phyloP scores from a whole-genome alignment of 2,888 invertebrate genomes.

The Anodontia alba region DNA sequence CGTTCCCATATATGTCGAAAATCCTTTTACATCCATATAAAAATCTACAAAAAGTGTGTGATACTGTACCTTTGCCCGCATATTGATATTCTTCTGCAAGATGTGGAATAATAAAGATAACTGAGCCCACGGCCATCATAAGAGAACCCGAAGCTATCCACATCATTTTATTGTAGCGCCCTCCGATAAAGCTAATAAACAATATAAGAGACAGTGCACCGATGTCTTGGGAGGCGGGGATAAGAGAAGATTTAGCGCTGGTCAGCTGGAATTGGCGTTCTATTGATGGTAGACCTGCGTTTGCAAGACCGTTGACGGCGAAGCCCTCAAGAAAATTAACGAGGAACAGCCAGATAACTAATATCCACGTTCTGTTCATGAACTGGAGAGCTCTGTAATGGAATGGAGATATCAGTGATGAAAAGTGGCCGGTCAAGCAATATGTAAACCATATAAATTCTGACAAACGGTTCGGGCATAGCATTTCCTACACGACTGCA shows the following conservation, averaged over 20 bases:
- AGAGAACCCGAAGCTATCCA: conserved; percentile 67
- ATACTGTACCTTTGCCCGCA: not conserved
- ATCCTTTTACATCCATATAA: no score
- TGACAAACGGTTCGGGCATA: no score
- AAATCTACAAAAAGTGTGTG: no score
- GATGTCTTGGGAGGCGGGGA: conserved; percentile 62
- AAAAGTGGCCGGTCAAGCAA: no score
- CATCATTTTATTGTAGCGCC: conserved; percentile 62
- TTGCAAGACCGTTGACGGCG: conserved; percentile 72
- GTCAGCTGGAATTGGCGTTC: conserved; percentile 69
- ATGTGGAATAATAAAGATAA: conserved; percentile 72
- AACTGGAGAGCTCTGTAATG: conserved; percentile 61
- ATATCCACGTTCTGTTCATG: conserved; percentile 60
- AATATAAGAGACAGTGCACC: conserved; percentile 67
- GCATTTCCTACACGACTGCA: no score
- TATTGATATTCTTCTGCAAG: conserved; percentile 57
- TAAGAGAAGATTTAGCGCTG: conserved; percentile 62
- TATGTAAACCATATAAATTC: no score
- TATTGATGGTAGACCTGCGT: conserved; percentile 65
- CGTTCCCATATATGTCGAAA: no score
- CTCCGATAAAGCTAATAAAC: conserved; percentile 69
- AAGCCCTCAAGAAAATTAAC: conserved; percentile 70
- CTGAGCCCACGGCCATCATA: conserved; percentile 70
- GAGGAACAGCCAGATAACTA: conserved; percentile 62
- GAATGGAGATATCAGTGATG: no score